These are phyloP conservation scores for Ophion costatus DNA, from an alignment of 2,888 invertebrate genomes.

Conservation along the genomic window DNA sequence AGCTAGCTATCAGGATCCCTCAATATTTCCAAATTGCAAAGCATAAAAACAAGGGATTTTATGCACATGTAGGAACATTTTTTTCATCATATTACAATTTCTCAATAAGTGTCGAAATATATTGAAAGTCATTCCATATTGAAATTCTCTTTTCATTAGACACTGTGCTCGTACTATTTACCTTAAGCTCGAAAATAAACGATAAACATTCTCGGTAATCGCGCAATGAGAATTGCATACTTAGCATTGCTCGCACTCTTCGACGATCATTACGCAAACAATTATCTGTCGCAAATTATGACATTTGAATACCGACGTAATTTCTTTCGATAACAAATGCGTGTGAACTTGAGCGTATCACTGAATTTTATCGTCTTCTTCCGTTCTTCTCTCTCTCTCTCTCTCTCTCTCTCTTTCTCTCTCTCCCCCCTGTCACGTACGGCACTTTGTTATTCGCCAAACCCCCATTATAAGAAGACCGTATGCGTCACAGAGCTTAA, in stretches of 20 bases:
- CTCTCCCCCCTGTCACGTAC: background rate
- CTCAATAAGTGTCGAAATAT: no score
- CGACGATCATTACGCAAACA: slow-evolving; percentile 1
- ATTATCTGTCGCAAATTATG: slow-evolving; percentile 20
- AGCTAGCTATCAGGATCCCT: no score
- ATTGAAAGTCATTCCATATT: no score
- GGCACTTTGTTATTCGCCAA: slow-evolving; percentile 44
- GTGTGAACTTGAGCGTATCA: slow-evolving; percentile 32
- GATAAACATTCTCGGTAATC: background rate
- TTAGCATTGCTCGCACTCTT: background rate
- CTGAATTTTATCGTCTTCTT: slow-evolving; percentile 45
- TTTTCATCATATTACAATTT: no score
- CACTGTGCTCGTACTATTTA: background rate
- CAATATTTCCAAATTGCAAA: no score
- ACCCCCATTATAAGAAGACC: slow-evolving; percentile 51
- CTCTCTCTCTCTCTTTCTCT: background rate
- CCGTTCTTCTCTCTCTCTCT: background rate
- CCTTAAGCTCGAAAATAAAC: background rate
- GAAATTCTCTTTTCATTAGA: background rate
- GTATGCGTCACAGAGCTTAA: slow-evolving; percentile 49
- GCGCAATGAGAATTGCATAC: background rate
- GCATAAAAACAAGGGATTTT: no score
- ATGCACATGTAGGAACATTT: no score
- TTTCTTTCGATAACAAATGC: slow-evolving; percentile 37
- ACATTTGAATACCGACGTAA: background rate